These are phyloP conservation scores for Tetropium fuscum DNA, from an alignment of 2,888 invertebrate genomes.

Conservation along the genomic window DNA sequence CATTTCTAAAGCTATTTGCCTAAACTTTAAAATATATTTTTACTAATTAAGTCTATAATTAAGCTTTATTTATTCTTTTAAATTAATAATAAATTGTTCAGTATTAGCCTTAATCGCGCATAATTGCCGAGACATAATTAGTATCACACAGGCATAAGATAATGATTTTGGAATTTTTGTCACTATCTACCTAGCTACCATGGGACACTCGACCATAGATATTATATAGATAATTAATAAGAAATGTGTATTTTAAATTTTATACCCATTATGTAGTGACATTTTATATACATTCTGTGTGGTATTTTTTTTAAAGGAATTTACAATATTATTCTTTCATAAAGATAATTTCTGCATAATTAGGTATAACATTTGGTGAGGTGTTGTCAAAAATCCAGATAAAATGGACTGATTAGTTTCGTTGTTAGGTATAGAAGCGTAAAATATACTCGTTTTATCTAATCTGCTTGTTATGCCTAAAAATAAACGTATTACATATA, in stretches of 20 bases:
- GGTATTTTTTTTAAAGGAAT: too few relatives aligned
- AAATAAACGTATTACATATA: conserved; percentile 4
- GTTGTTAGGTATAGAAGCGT: not conserved
- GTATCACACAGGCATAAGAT: not conserved
- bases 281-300: too few relatives aligned
- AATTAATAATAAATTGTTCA: conserved; percentile 14
- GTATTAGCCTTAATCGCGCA: not conserved
- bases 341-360: too few relatives aligned
- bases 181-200: too few relatives aligned
- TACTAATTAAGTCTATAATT: conserved; percentile 18
- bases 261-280: too few relatives aligned
- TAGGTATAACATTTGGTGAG: too few relatives aligned
- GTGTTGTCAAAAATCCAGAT: not conserved
- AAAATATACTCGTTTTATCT: conserved; percentile 10
- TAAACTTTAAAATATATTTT: conserved; percentile 12
- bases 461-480: conserved; percentile 18
- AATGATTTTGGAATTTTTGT: conserved; percentile 9
- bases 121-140: conserved; percentile 7
- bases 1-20: conserved; percentile 7
- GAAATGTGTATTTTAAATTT: too few relatives aligned
- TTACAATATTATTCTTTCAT: too few relatives aligned
- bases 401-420: not conserved
- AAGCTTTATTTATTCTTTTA: conserved; percentile 11
- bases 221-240: too few relatives aligned
- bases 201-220: too few relatives aligned